These are phyloP conservation scores for Aptenodytes patagonicus DNA, from an alignment of 2,113 vertebrate genomes.

Conservation along the genomic window DNA sequence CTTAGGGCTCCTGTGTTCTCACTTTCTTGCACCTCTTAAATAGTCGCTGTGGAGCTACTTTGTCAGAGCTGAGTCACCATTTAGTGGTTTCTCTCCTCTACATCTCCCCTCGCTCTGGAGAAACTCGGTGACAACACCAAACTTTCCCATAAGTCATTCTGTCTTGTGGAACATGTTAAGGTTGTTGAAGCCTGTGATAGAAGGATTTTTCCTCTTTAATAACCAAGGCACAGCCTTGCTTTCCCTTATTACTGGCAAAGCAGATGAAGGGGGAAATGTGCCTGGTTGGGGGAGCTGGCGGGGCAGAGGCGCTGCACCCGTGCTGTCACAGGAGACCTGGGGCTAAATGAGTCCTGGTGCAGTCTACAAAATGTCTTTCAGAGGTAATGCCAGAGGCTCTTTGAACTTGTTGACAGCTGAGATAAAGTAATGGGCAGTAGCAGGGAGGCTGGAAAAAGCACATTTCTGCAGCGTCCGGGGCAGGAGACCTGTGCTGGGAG, in stretches of 20 bases:
- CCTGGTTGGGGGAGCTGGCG: neutral
- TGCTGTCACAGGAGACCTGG: neutral
- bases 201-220: neutral
- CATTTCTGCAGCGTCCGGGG: neutral
- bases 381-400: neutral
- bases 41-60: accelerated
- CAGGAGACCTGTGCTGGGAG: neutral
- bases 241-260: neutral
- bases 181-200: no score
- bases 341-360: neutral
- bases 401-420: neutral
- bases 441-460: neutral
- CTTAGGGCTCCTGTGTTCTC: neutral
- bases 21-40: accelerated
- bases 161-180: accelerated
- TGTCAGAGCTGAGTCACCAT: neutral
- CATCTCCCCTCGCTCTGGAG: neutral
- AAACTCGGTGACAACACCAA: accelerated
- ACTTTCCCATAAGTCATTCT: accelerated
- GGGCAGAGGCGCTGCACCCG: accelerated
- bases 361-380: neutral
- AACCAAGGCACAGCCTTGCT: accelerated
- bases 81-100: neutral
- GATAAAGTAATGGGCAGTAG: neutral
- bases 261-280: accelerated